phyloP scores from a whole-genome alignment of 2,888 invertebrate genomes.

The Caenorhabditis sp. region DNA sequence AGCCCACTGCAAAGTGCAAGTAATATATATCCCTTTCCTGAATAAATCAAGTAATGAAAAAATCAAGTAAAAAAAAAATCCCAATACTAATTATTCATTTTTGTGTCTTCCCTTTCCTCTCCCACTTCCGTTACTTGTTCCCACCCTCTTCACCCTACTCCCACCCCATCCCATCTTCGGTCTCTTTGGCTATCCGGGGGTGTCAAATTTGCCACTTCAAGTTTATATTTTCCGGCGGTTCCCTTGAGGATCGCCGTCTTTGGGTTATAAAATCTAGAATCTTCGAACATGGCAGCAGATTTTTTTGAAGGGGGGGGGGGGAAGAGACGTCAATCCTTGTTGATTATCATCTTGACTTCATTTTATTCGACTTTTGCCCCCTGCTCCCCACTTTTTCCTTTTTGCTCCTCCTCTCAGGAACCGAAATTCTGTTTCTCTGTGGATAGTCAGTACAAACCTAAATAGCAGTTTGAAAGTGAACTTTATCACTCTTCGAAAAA shows the following conservation, averaged over 20 bases:
- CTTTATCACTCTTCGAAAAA: too few relatives aligned
- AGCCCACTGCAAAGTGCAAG: neutral
- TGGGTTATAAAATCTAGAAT: constrained; percentile 54
- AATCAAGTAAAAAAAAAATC: constrained; percentile 6
- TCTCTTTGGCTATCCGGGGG: constrained; percentile 26
- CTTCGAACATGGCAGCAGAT: constrained; percentile 40
- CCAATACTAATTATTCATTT: constrained; percentile 30
- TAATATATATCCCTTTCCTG: neutral
- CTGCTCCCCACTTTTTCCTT: too few relatives aligned
- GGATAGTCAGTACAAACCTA: too few relatives aligned
- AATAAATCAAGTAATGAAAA: neutral
- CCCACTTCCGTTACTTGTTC: constrained; percentile 39
- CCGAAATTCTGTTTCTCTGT: neutral
- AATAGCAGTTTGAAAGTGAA: too few relatives aligned
- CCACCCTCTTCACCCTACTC: constrained; percentile 26
- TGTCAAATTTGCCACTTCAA: constrained; percentile 57
- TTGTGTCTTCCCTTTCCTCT: neutral
- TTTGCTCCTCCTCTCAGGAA: too few relatives aligned
- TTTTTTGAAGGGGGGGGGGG: constrained; percentile 26
- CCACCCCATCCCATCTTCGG: constrained; percentile 17
- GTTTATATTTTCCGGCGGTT: constrained; percentile 38
- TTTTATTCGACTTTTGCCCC: constrained; percentile 40
- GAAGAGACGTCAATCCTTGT: constrained; percentile 56
- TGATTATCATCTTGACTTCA: constrained; percentile 55
- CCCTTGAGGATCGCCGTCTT: constrained; percentile 27